A percentile compares a stretch with the other conserved stretches of the same genome.
These are phyloP conservation scores for Coreius guichenoti DNA, from an alignment of 2,797 vertebrate genomes.

Conservation along the genomic window DNA sequence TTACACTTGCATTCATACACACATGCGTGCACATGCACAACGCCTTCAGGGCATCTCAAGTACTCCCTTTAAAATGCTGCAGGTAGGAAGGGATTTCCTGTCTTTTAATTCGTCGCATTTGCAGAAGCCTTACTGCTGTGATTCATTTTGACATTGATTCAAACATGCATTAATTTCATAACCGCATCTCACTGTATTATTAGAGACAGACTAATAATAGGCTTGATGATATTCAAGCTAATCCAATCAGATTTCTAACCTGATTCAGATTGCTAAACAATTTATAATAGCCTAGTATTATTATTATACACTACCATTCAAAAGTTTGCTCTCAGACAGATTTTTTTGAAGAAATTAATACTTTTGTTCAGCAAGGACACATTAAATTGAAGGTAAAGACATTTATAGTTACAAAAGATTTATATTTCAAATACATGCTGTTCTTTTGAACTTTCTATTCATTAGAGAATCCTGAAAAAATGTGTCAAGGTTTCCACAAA, in stretches of 20 bases:
- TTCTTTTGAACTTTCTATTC: too few species aligned
- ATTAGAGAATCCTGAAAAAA: background rate
- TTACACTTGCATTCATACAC: conserved; percentile 1
- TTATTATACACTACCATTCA: background rate
- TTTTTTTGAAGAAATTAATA: background rate
- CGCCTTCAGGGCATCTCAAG: conserved; percentile 13
- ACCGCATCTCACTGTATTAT: background rate
- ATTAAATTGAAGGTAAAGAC: background rate
- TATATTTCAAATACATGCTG: too few species aligned
- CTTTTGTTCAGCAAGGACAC: background rate
- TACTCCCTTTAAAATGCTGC: conserved; percentile 10
- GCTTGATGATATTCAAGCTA: background rate
- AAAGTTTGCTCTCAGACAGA: background rate
- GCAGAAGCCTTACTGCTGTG: background rate
- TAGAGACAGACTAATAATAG: background rate
- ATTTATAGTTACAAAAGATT: background rate
- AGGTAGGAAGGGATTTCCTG: conserved; percentile 5
- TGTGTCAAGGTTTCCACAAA: background rate
- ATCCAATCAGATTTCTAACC: background rate
- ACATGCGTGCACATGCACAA: conserved; percentile 4
- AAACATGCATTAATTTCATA: background rate
- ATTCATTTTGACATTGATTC: conserved; percentile 12
- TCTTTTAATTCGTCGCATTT: conserved; percentile 27
- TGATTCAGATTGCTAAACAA: background rate
- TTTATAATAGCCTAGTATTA: background rate